phyloP scores from a whole-genome alignment of 2,888 invertebrate genomes.

The Agrilus mali region DNA sequence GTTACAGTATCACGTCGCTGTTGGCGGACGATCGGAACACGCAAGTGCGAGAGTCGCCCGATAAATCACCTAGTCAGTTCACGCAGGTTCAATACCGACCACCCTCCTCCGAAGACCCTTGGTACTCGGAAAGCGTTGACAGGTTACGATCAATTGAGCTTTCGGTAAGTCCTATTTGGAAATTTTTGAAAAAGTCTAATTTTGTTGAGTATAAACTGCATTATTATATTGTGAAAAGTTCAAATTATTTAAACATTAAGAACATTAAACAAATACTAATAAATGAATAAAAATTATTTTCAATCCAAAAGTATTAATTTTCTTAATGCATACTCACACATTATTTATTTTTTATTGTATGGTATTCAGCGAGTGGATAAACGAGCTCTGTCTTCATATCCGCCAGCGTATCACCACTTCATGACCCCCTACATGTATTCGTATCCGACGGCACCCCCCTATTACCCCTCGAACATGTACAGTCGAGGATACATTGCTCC shows the following conservation, averaged over 20 bases:
- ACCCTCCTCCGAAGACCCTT: constrained; percentile 30
- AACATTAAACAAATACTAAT: too few relatives aligned
- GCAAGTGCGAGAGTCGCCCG: constrained; percentile 26
- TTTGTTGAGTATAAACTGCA: background rate
- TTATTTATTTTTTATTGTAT: background rate
- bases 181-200: background rate
- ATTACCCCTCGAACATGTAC: constrained; percentile 21
- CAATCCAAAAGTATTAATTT: too few relatives aligned
- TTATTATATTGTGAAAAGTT: background rate
- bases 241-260: background rate
- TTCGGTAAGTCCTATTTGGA: constrained; percentile 23
- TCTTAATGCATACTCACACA: too few relatives aligned
- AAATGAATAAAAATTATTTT: too few relatives aligned
- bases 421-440: constrained; percentile 34
- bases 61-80: constrained; percentile 28
- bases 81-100: constrained; percentile 36
- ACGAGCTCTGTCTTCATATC: constrained; percentile 25
- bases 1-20: constrained; percentile 77
- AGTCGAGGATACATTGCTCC: constrained; percentile 26
- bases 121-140: constrained; percentile 32
- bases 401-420: constrained; percentile 34
- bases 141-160: constrained; percentile 31
- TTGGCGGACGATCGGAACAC: constrained; percentile 46
- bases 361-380: constrained; percentile 15
- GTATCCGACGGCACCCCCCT: constrained; percentile 24